phyloP scores from a whole-genome alignment of 2,797 vertebrate species.

The Orientallactaga sibirica region DNA sequence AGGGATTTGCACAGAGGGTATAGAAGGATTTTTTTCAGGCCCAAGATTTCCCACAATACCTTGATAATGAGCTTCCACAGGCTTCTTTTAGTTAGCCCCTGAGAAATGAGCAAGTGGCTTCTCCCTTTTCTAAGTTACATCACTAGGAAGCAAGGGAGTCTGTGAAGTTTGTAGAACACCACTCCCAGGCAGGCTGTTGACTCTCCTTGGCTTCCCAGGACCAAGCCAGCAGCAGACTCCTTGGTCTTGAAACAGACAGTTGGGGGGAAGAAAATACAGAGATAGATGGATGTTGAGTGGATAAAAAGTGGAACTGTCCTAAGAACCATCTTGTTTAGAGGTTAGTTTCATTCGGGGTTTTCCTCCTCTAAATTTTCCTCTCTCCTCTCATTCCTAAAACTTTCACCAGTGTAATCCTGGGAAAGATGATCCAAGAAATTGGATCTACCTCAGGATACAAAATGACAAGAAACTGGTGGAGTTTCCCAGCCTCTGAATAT shows the following conservation, averaged over 20 bases:
- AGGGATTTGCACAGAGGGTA: neutral
- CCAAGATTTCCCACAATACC: neutral
- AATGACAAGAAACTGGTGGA: neutral
- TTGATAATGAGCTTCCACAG: no score
- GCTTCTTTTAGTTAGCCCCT: neutral
- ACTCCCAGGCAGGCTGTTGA: neutral
- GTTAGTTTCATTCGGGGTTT: slow-evolving; percentile 32
- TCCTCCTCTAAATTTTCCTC: slow-evolving; percentile 36
- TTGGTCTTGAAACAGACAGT: neutral
- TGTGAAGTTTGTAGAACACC: neutral
- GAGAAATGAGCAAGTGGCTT: neutral
- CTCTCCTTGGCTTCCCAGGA: neutral
- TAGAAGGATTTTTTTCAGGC: slow-evolving; percentile 5
- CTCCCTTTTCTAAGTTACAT: neutral
- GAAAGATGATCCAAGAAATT: neutral
- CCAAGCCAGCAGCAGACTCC: neutral
- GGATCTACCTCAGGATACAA: neutral
- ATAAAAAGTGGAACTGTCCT: neutral
- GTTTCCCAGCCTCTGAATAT: neutral
- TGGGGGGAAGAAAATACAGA: neutral
- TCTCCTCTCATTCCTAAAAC: neutral
- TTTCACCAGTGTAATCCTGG: neutral
- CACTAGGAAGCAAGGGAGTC: neutral
- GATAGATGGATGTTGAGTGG: neutral
- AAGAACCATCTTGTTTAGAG: neutral